Percentiles rank a stretch among this genome's conserved stretches.
Evolutionary conservation across 2,113 vertebrate species (phyloP).

Genomic region (Isurus oxyrinchus): DNA sequence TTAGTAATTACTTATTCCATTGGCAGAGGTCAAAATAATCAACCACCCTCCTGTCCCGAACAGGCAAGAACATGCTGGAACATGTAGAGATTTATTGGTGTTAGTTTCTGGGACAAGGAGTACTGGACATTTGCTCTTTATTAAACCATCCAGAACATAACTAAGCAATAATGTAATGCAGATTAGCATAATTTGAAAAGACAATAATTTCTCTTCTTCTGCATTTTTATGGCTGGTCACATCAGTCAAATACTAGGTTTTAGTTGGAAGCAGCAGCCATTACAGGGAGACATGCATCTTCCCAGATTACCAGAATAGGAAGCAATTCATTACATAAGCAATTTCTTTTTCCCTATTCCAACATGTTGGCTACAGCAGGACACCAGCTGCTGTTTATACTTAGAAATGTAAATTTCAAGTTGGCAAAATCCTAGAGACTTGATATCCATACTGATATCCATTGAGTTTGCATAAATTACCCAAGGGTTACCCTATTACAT

Average conservation of each 20-base stretch:
- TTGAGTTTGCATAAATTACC: background rate
- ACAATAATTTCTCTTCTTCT: background rate
- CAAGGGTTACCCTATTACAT: background rate
- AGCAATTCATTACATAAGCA: background rate
- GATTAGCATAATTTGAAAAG: background rate
- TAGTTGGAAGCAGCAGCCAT: background rate
- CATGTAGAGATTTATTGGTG: background rate
- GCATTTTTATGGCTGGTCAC: background rate
- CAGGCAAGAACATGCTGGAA: background rate
- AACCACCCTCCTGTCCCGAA: background rate
- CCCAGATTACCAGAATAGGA: background rate
- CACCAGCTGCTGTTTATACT: background rate
- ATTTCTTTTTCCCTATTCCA: background rate
- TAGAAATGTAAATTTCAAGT: background rate
- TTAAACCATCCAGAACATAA: background rate
- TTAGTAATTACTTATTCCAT: background rate
- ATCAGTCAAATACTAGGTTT: background rate
- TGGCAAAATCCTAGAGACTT: background rate
- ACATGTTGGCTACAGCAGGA: background rate
- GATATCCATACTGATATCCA: background rate
- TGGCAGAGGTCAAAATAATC: background rate
- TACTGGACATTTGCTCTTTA: slow-evolving; percentile 11
- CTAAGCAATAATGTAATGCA: background rate
- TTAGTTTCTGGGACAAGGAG: background rate
- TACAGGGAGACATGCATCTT: background rate